Conservation (phyloP, 2,113 vertebrate genomes). For the Rynchops niger region DNA sequence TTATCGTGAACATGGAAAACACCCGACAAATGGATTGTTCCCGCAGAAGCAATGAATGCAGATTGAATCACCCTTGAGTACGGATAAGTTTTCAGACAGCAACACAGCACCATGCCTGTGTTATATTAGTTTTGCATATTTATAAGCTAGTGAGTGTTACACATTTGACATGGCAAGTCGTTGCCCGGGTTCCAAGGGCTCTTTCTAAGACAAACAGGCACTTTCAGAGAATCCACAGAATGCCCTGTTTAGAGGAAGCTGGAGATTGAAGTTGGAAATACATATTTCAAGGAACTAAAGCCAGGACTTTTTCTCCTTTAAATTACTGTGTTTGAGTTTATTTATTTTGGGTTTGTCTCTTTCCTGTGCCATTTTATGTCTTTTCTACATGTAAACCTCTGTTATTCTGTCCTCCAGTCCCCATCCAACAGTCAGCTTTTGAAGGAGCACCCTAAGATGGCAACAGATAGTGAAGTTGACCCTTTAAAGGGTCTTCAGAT, state of each 20-base stretch:
- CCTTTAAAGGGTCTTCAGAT: background rate
- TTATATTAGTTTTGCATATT: conserved; percentile 12
- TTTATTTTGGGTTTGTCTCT: background rate
- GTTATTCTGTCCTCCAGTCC: background rate
- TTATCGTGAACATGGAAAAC: background rate
- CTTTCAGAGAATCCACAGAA: background rate
- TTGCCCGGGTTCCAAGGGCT: background rate
- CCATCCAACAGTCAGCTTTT: background rate
- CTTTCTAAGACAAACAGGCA: background rate
- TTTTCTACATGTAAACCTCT: background rate
- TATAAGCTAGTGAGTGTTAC: background rate
- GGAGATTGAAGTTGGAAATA: background rate
- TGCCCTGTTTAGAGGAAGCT: background rate
- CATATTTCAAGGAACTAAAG: background rate
- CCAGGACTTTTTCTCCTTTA: background rate
- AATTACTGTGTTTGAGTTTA: background rate
- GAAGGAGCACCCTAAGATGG: background rate
- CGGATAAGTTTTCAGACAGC: background rate
- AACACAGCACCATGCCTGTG: background rate
- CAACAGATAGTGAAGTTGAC: background rate
- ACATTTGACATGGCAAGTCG: background rate
- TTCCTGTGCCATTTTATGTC: background rate
- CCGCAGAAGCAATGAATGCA: background rate
- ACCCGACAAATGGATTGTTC: background rate
- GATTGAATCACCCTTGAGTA: background rate